Conservation (phyloP, 2,113 vertebrate genomes). For the Callospermophilus lateralis region DNA sequence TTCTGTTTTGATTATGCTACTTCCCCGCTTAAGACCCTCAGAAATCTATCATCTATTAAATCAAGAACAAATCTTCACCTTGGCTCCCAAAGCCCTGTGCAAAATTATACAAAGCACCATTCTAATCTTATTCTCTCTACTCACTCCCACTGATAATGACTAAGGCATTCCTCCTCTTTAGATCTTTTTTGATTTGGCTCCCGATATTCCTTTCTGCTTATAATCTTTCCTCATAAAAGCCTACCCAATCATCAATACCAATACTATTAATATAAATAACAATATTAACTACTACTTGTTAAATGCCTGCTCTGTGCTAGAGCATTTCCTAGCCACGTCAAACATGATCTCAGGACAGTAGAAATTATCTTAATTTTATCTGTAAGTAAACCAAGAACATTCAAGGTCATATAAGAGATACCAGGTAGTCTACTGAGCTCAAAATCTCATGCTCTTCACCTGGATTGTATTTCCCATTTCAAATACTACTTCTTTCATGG, state of each 20-base stretch:
- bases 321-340: background rate
- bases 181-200: slow-evolving; percentile 19
- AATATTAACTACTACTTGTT: slow-evolving; percentile 14
- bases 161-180: background rate
- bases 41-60: slow-evolving; percentile 22
- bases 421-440: background rate
- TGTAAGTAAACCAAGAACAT: slow-evolving; percentile 31
- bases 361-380: slow-evolving; percentile 34
- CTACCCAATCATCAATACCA: background rate
- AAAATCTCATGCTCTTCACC: slow-evolving; percentile 14
- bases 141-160: background rate
- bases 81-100: background rate
- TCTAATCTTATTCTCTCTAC: background rate
- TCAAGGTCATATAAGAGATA: background rate
- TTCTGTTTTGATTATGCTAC: background rate
- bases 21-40: background rate
- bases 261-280: slow-evolving; percentile 30
- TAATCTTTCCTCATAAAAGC: slow-evolving; percentile 45
- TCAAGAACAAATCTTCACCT: background rate
- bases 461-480: background rate
- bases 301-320: slow-evolving; percentile 12
- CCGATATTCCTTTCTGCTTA: background rate
- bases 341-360: background rate
- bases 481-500: slow-evolving; percentile 24
- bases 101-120: background rate